Conservation (phyloP, 2,888 invertebrate species). For the Polyploca ridens region DNA sequence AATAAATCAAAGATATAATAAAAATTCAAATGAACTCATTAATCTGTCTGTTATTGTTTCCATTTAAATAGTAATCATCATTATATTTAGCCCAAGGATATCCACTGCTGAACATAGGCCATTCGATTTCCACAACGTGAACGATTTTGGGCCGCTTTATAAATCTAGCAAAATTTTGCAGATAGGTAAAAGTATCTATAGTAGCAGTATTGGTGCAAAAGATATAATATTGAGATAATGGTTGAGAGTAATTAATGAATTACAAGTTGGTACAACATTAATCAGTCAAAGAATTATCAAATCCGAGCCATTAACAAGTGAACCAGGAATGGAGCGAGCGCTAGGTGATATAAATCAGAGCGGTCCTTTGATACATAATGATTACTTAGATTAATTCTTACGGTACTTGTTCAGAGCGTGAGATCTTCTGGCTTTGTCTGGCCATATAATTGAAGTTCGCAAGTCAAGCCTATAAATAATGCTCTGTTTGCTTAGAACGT, state of each 20-base stretch:
- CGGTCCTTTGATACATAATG: conserved; percentile 16
- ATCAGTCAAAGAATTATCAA: not conserved
- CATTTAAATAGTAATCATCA: no score
- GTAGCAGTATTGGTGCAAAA: not conserved
- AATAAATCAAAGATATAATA: not conserved
- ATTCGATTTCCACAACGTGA: no score
- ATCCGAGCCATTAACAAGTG: not conserved
- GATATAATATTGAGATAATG: not conserved
- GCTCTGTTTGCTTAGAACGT: not conserved
- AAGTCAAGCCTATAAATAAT: not conserved
- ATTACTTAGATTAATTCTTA: conserved; percentile 23
- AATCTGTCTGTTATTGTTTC: not conserved
- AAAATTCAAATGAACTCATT: not conserved
- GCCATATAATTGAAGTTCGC: not conserved
- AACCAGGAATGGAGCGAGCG: not conserved
- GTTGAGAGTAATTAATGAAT: not conserved
- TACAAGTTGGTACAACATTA: not conserved
- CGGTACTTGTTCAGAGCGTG: conserved; percentile 21
- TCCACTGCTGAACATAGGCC: no score
- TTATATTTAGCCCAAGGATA: no score
- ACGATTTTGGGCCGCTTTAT: no score
- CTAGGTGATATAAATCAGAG: conserved; percentile 3
- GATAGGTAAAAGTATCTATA: no score
- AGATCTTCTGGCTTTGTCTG: conserved; percentile 17
- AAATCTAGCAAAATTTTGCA: no score